phyloP scores from a whole-genome alignment of 2,888 invertebrate genomes.

The Eristalinus sepulchralis region DNA sequence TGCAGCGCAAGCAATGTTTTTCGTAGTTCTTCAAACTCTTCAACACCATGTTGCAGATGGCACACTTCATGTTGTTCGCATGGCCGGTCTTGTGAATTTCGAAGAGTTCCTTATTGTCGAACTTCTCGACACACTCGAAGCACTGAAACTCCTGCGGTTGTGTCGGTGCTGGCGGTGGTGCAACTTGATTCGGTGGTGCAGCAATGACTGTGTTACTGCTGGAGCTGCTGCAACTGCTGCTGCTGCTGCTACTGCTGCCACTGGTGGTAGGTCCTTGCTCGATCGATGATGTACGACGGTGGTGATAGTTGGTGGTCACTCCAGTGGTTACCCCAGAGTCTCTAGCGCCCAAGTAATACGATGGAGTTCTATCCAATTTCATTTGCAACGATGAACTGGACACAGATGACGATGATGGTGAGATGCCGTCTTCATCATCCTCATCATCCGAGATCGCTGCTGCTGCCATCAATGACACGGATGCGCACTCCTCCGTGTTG shows the following conservation, averaged over 20 bases:
- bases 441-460: constrained; percentile 71
- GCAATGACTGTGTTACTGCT: constrained; percentile 55
- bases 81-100: constrained; percentile 80
- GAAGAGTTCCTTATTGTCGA: constrained; percentile 79
- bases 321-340: constrained; percentile 33
- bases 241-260: constrained; percentile 54
- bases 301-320: constrained; percentile 38
- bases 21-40: constrained; percentile 81
- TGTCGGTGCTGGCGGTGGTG: constrained; percentile 72
- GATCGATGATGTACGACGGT: constrained; percentile 70
- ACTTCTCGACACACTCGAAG: constrained; percentile 79
- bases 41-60: constrained; percentile 80
- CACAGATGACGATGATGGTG: constrained; percentile 56
- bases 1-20: constrained; percentile 80
- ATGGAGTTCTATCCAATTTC: constrained; percentile 13
- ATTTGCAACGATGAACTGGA: constrained; percentile 52
- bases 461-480: constrained; percentile 42
- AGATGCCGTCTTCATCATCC: constrained; percentile 61
- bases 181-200: constrained; percentile 16
- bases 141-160: constrained; percentile 77
- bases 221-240: constrained; percentile 60
- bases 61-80: constrained; percentile 81
- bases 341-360: constrained; percentile 36
- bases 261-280: constrained; percentile 65
- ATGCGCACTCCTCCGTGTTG: constrained; percentile 72